Conservation (phyloP, 2,113 vertebrate species). For the Tinamus guttatus region DNA sequence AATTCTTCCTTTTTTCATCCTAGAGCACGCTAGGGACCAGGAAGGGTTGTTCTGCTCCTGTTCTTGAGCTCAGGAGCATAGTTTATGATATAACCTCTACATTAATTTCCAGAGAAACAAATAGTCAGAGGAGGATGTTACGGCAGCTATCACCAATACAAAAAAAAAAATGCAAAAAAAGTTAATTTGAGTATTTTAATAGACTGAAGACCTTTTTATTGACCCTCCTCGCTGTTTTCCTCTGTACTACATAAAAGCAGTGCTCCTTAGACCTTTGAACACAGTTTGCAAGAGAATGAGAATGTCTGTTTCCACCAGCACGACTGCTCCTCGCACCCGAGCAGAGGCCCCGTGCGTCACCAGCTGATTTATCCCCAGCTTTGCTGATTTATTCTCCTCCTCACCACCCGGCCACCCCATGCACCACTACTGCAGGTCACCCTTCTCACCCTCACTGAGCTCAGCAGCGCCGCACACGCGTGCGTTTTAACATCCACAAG, state of each 20-base stretch:
- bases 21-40: neutral
- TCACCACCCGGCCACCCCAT: too few relatives aligned
- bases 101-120: neutral
- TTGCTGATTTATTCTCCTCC: too few relatives aligned
- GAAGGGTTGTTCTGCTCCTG: neutral
- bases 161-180: rapidly evolving
- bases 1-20: neutral
- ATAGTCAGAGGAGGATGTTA: neutral
- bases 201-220: neutral
- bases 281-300: rapidly evolving
- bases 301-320: neutral
- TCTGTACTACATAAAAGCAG: neutral
- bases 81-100: neutral
- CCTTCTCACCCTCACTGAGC: neutral
- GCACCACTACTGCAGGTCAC: neutral
- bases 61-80: neutral
- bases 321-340: neutral
- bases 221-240: rapidly evolving
- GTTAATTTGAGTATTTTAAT: neutral
- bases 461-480: neutral
- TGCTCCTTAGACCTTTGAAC: neutral
- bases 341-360: neutral
- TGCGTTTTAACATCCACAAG: neutral
- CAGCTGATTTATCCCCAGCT: neutral
- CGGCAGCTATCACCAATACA: neutral